Evolutionary conservation across 2,888 invertebrate species (phyloP).

Genomic region (Drosophila helvetica): DNA sequence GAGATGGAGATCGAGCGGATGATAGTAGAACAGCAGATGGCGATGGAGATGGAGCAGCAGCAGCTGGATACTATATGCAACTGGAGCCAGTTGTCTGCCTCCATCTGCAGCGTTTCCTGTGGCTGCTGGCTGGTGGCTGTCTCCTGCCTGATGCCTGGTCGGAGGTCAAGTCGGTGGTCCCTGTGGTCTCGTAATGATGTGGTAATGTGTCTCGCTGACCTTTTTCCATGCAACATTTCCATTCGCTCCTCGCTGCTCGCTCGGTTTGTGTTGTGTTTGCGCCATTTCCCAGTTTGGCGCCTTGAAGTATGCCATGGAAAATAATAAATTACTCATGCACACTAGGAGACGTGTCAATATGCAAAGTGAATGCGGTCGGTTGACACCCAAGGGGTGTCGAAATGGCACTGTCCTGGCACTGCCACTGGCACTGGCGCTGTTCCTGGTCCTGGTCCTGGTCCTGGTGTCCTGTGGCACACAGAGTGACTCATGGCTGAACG

Average conservation of each 20-base stretch:
- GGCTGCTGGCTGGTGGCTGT: slow-evolving; percentile 14
- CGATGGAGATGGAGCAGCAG: no score
- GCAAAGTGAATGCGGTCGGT: slow-evolving; percentile 12
- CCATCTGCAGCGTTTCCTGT: no score
- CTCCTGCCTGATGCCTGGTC: slow-evolving; percentile 22
- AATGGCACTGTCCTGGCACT: no score
- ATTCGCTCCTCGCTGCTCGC: slow-evolving; percentile 24
- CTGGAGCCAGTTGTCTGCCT: slow-evolving; percentile 8
- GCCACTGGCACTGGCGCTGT: no score
- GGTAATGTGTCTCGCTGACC: slow-evolving; percentile 65
- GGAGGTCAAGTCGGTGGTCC: slow-evolving; percentile 63
- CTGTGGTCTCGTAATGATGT: slow-evolving; percentile 81
- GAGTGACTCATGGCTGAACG: no score
- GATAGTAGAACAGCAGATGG: no score
- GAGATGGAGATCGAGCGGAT: background rate
- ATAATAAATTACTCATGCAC: slow-evolving; percentile 19
- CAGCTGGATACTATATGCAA: no score
- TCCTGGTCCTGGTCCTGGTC: no score
- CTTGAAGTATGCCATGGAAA: slow-evolving; percentile 34
- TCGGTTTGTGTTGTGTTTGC: slow-evolving; percentile 29
- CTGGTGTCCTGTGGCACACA: no score
- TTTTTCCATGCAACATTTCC: slow-evolving; percentile 42
- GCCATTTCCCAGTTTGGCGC: slow-evolving; percentile 38
- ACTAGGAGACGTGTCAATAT: slow-evolving; percentile 22
- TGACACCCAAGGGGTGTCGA: background rate